phyloP scores from a whole-genome alignment of 2,113 vertebrate genomes.

The Montifringilla adamsi region DNA sequence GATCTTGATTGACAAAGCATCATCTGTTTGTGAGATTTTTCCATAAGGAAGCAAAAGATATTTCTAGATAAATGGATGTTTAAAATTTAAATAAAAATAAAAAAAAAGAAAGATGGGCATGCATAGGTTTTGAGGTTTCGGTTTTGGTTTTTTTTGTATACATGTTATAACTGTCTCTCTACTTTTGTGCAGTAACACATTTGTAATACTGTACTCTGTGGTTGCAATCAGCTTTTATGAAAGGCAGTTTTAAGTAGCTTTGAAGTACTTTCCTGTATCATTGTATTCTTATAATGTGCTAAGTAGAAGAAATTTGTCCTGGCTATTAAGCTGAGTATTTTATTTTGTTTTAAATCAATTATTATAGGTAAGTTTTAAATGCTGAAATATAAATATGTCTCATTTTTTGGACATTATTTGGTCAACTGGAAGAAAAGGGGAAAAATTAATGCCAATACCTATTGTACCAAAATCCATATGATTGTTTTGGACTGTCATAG shows the following conservation, averaged over 20 bases:
- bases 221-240: neutral
- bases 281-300: neutral
- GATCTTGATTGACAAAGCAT: neutral
- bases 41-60: neutral
- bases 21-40: neutral
- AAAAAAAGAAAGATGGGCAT: neutral
- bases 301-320: neutral
- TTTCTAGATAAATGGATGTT: neutral
- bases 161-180: neutral
- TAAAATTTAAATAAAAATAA: neutral
- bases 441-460: neutral
- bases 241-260: neutral
- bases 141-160: neutral
- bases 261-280: neutral
- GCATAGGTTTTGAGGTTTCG: neutral
- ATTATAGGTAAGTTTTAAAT: neutral
- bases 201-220: neutral
- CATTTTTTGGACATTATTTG: neutral
- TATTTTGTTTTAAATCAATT: neutral
- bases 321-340: neutral
- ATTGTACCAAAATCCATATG: neutral
- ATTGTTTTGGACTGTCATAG: neutral
- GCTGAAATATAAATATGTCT: neutral
- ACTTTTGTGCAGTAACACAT: neutral
- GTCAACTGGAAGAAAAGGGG: neutral